Base-by-base conservation (phyloP, 2,888 invertebrate species). In the Megalurothrips usitatus region DNA sequence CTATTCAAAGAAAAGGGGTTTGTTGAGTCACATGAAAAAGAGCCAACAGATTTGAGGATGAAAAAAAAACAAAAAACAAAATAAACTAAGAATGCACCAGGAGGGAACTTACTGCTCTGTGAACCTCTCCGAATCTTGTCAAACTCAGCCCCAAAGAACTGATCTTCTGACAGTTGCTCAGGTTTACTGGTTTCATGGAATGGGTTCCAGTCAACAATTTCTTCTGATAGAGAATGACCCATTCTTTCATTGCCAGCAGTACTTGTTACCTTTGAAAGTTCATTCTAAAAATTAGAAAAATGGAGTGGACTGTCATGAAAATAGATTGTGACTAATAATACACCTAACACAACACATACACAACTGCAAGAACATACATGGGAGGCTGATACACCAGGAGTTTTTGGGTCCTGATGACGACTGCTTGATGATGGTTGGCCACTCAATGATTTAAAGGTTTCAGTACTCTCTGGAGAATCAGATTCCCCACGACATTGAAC, bases 111-210 rank as follows among this genome's bases (percentile, higher is more conserved):
- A 92, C 94, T 94, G 86, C 92, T 93, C 87, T 93, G 93, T 85
- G 94, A 94, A 83, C 94, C 93, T 84, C 92, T 89, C 84, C 94
- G 88, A 84, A 94, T 92, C 87, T 93, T 93, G 86, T 95, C 94
- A 86, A 95, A 94, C 87, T 95, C 94, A 75, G 92, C 93, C 81
- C 94, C 94, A 87, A 95, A 94, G 84, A 94, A 91, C 85, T 93
- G 92, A 89, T 95, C 94, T 85, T 94, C 94, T 8, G 92, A 92
- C 88, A 94, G 90, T 85, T 92, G 92, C 86, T 91, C 63, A 12
- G 80, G 48, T 17, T 87, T 88, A 43, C 89, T 87, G 81, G 91
- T 90, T 84, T 93, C 93, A 85, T 93, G 94, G 85, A 95, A 95
- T 1, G 95, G 95, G 88, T 95, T 95, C 95, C 95, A 95, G 83